Base-by-base conservation (phyloP, 2,888 invertebrate genomes). In the Rosalia funebris region DNA sequence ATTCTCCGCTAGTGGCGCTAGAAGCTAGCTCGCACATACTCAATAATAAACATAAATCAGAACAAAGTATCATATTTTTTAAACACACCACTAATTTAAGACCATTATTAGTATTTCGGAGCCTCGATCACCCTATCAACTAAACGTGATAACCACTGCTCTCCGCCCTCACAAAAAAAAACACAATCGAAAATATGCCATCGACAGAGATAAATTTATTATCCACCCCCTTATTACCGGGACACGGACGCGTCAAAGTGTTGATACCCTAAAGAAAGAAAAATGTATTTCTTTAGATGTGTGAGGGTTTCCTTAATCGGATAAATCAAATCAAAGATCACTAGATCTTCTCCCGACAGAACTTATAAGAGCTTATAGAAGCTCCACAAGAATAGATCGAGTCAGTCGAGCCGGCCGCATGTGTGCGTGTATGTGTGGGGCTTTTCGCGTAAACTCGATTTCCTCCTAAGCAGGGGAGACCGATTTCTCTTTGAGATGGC, bases 251-350 rank as follows among this genome's bases (percentile, higher is more conserved):
- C 66, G 57, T 65, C 70, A 66, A 66, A 68, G 71, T 69, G 70
- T 71, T 70, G 71, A 71, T 68, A 63, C 66, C 66, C 63, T 63
- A 63, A 71, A 70, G 70, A 72, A 72, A 71, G 10, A 71, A 72
- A 71, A 74, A 71, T 71, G 71, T 71, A 70, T 72, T 74, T 70
- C 67, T 61, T 68, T 58, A 64, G 69, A 69, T 69, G 68, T 68
- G 67, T 60, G 64, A 64, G 71, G 74, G 72, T 63, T 73, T 69
- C 72, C 71, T 69, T 76, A 76, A 77, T 77, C 77, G 76, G 75
- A 75, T 77, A 76, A 74, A 76, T 75, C 75, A 76, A 77, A 77
- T 77, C 77, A 77, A 76, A 77, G 77, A 77, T 76, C 75, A 70
- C 67, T 68, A 66, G 67, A 66, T 66, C 66, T 66, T 55, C 57